phyloP scores from a whole-genome alignment of 2,888 invertebrate species.

The Neoascia interrupta region DNA sequence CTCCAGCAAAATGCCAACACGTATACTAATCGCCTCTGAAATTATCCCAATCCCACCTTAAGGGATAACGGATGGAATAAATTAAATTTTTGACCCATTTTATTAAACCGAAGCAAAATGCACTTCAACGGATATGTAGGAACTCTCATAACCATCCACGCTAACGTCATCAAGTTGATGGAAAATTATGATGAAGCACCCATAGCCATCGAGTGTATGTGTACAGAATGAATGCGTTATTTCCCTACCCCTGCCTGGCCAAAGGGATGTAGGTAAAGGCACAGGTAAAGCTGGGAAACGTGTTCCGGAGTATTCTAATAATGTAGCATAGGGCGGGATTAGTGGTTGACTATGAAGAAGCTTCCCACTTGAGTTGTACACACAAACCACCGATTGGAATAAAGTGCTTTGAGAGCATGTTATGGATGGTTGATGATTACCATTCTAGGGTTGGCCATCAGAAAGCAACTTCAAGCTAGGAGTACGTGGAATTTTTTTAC shows the following conservation, averaged over 20 bases:
- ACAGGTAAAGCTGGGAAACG: too few relatives aligned
- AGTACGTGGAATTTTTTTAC: too few relatives aligned
- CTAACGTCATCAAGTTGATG: slow-evolving; percentile 35
- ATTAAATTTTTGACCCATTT: slow-evolving; percentile 60
- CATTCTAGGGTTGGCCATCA: too few relatives aligned
- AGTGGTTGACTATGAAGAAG: background rate
- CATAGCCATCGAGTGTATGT: too few relatives aligned
- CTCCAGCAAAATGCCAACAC: too few relatives aligned
- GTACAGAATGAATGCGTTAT: too few relatives aligned
- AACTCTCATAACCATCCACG: slow-evolving; percentile 14
- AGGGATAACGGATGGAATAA: slow-evolving; percentile 38
- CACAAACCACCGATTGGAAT: background rate
- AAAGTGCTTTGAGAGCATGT: background rate
- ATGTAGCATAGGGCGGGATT: slow-evolving; percentile 11
- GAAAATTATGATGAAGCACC: slow-evolving; percentile 35
- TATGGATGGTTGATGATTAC: background rate
- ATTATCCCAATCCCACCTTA: slow-evolving; percentile 38
- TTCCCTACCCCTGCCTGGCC: too few relatives aligned
- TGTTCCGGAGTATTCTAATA: slow-evolving; percentile 13
- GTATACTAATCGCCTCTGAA: too few relatives aligned
- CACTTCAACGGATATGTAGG: slow-evolving; percentile 31
- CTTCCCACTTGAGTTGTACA: background rate
- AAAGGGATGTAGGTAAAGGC: too few relatives aligned
- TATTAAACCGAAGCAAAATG: slow-evolving; percentile 39
- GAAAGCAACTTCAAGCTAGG: too few relatives aligned